Evolutionary conservation across 2,888 invertebrate species (phyloP).

Genomic region (Lomographa bimaculata): DNA sequence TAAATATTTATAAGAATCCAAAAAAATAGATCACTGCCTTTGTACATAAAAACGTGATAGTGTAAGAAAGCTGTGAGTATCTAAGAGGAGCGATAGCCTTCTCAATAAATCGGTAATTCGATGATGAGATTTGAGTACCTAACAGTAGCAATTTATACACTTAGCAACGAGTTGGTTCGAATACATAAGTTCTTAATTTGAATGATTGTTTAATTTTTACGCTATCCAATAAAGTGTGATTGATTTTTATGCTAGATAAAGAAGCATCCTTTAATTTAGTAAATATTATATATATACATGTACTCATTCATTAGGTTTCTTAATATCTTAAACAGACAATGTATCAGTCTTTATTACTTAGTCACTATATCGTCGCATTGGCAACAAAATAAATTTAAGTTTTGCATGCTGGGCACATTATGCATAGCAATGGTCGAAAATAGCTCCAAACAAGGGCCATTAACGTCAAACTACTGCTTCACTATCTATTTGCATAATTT

Average conservation of each 20-base stretch:
- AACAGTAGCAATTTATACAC: too few species aligned
- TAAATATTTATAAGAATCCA: slow-evolving; percentile 12
- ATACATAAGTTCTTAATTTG: too few species aligned
- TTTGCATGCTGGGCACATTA: slow-evolving; percentile 18
- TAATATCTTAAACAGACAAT: too few species aligned
- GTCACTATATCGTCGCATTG: not conserved
- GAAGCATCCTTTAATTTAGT: too few species aligned
- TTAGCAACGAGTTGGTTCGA: too few species aligned
- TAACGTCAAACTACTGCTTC: slow-evolving; percentile 9
- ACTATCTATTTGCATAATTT: slow-evolving; percentile 21
- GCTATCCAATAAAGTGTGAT: too few species aligned
- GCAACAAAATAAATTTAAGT: slow-evolving; percentile 3
- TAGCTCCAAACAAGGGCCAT: slow-evolving; percentile 8
- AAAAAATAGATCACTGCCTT: slow-evolving; percentile 13
- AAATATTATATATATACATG: too few species aligned
- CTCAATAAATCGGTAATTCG: slow-evolving; percentile 6
- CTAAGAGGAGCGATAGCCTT: not conserved
- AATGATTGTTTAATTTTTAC: too few species aligned
- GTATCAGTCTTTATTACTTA: not conserved
- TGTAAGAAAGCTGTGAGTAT: slow-evolving; percentile 7
- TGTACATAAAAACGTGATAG: slow-evolving; percentile 14
- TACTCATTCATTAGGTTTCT: too few species aligned
- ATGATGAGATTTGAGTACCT: slow-evolving; percentile 2
- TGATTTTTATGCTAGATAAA: too few species aligned
- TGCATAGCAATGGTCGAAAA: slow-evolving; percentile 17